Evolutionary conservation across 1,140 invertebrate genomes (phyloP).

Genomic region (Heliconius congener): DNA sequence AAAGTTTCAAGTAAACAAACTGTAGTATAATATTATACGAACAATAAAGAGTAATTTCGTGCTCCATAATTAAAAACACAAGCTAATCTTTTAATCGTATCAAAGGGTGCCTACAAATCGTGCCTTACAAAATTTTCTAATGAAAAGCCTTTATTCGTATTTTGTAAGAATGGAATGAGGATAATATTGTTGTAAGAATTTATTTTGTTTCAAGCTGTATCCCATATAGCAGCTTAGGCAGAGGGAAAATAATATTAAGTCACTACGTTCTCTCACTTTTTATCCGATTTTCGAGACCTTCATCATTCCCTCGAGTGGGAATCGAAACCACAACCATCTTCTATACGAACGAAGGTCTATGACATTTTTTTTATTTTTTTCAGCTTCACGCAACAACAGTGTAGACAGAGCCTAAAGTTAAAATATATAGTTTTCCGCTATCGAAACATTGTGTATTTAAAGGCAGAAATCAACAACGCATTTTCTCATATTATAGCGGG

Average conservation of each 20-base stretch:
- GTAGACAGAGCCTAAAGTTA: background rate
- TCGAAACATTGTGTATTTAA: background rate
- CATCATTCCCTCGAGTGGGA: too few relatives aligned
- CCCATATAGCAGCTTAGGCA: too few relatives aligned
- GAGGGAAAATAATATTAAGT: too few relatives aligned
- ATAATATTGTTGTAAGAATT: constrained; percentile 3
- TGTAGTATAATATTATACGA: constrained; percentile 7
- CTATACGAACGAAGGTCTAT: too few relatives aligned
- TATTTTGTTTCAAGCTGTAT: too few relatives aligned
- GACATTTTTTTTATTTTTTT: too few relatives aligned
- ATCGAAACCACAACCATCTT: too few relatives aligned
- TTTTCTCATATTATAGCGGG: too few relatives aligned
- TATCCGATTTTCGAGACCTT: too few relatives aligned
- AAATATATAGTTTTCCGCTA: background rate
- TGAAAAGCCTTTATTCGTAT: constrained; percentile 31
- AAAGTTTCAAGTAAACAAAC: background rate
- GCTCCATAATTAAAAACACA: constrained; percentile 40
- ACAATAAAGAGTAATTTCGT: constrained; percentile 28
- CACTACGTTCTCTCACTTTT: too few relatives aligned
- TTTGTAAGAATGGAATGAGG: constrained; percentile 16
- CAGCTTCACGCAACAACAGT: too few relatives aligned
- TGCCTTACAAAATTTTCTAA: constrained; percentile 25
- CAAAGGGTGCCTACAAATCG: constrained; percentile 40
- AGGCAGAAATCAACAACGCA: too few relatives aligned
- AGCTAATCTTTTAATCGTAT: constrained; percentile 43